Conservation (phyloP, 2,888 invertebrate genomes). For the Cheilosia urbana region DNA sequence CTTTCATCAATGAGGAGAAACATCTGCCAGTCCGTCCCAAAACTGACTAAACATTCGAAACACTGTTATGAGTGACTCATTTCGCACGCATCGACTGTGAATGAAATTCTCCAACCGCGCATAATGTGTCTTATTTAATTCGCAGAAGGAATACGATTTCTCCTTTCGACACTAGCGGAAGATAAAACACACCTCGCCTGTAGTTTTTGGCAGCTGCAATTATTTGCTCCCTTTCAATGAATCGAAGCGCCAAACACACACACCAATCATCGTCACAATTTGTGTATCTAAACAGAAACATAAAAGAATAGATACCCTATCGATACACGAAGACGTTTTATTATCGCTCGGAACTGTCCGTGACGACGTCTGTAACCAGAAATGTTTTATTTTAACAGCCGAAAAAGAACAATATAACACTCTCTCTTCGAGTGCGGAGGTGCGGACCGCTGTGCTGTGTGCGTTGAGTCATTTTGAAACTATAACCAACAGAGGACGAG, state of each 20-base stretch:
- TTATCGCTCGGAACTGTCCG: constrained; percentile 19
- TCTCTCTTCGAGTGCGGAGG: neutral
- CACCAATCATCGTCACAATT: constrained; percentile 25
- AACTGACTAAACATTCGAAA: neutral
- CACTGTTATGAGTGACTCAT: constrained; percentile 2
- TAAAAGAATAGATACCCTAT: constrained; percentile 37
- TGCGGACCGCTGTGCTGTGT: constrained; percentile 3
- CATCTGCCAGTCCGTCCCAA: too few relatives aligned
- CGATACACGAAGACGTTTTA: constrained; percentile 42
- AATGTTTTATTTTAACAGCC: constrained; percentile 54
- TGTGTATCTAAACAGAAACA: constrained; percentile 21
- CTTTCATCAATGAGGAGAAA: too few relatives aligned
- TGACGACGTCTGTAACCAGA: constrained; percentile 13
- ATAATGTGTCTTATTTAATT: neutral
- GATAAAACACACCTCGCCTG: neutral
- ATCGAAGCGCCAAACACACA: constrained; percentile 17
- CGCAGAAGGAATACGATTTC: neutral
- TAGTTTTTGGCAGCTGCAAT: constrained; percentile 33
- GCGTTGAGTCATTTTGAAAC: constrained; percentile 23
- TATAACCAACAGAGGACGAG: neutral
- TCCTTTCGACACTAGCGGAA: neutral
- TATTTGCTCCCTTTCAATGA: constrained; percentile 5
- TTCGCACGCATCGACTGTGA: neutral
- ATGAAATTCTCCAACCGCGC: neutral
- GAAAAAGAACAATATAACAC: constrained; percentile 10